phyloP scores from a whole-genome alignment of 2,888 invertebrate species.

The Chymomyza caudatula region DNA sequence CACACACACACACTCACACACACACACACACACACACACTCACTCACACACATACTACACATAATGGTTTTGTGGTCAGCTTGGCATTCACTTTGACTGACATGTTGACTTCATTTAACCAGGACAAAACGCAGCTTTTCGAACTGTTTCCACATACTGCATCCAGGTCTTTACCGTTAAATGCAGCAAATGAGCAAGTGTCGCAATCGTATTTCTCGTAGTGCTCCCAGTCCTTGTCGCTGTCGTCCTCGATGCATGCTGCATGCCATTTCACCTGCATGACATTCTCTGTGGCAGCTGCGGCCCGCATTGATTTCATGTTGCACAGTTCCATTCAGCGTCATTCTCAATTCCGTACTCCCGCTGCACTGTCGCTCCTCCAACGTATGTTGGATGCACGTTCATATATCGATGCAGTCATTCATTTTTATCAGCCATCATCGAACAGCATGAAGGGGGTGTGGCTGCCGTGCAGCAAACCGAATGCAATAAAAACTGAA shows the following conservation, averaged over 20 bases:
- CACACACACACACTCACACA: not conserved
- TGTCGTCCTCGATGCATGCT: slow-evolving; percentile 8
- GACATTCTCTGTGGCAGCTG: not conserved
- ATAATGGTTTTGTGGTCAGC: slow-evolving; percentile 5
- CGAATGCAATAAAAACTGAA: slow-evolving; percentile 57
- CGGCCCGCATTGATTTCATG: slow-evolving; percentile 35
- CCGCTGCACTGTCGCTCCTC: slow-evolving; percentile 8
- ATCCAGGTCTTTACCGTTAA: slow-evolving; percentile 23
- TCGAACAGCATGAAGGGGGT: slow-evolving; percentile 14
- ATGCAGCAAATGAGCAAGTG: slow-evolving; percentile 67
- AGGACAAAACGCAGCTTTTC: not conserved
- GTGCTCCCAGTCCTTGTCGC: not conserved
- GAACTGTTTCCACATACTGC: not conserved
- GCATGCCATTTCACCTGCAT: not conserved
- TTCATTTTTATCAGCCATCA: slow-evolving; percentile 61
- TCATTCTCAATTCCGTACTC: slow-evolving; percentile 4
- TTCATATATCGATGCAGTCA: slow-evolving; percentile 48
- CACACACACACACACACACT: not conserved
- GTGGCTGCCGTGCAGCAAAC: slow-evolving; percentile 14
- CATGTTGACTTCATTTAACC: slow-evolving; percentile 53
- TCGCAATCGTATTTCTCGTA: slow-evolving; percentile 31
- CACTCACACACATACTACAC: not conserved
- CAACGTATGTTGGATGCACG: not conserved
- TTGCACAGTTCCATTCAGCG: not conserved
- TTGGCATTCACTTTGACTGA: slow-evolving; percentile 39